These are phyloP conservation scores for Phaonia tiefii DNA, from an alignment of 2,888 invertebrate species.

Conservation along the genomic window DNA sequence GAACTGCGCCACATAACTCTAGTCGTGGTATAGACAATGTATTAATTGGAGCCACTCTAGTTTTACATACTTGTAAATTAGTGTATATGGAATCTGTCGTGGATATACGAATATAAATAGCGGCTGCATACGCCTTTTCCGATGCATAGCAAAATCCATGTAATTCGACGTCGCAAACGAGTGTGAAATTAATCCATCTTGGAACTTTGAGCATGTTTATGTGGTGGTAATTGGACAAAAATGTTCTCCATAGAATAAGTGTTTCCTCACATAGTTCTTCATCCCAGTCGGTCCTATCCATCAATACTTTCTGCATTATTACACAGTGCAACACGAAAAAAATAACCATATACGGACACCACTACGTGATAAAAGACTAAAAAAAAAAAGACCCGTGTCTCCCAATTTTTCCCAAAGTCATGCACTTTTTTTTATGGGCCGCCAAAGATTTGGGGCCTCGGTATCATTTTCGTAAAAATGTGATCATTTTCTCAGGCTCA, in stretches of 20 bases:
- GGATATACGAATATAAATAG: neutral
- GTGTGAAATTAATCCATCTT: neutral
- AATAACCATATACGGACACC: no score
- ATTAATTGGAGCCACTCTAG: neutral
- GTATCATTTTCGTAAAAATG: no score
- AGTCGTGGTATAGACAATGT: neutral
- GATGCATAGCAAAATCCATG: conserved; percentile 68
- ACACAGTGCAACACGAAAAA: no score
- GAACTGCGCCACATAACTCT: conserved; percentile 39
- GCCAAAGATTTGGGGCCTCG: no score
- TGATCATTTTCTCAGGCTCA: no score
- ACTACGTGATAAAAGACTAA: no score
- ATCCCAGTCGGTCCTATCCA: no score
- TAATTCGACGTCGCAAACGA: neutral
- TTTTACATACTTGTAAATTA: neutral
- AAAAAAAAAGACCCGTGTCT: no score
- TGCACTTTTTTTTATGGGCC: no score
- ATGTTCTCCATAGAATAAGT: neutral
- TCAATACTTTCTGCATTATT: neutral
- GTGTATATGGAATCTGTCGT: neutral
- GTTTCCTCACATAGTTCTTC: neutral
- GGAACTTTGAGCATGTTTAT: neutral
- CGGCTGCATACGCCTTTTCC: neutral
- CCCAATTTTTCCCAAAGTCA: no score
- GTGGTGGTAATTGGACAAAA: neutral